A percentile compares a stretch with the other conserved stretches of the same genome.
Evolutionary conservation across 1,140 invertebrate species (phyloP).

Genomic region (Macrobrachium nipponense): DNA sequence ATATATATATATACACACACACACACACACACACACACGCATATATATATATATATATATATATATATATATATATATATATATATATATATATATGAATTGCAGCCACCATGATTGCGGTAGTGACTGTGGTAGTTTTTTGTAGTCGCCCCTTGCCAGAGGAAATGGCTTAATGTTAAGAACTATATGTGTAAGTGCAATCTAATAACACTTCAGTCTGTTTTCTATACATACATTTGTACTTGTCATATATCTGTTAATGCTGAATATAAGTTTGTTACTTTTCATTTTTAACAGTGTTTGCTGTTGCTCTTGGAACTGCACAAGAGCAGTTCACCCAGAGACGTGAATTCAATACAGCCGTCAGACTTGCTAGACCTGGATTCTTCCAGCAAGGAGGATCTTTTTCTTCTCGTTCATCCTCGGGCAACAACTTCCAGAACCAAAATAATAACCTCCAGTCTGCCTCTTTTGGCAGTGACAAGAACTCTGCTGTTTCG

Average conservation of each 20-base stretch:
- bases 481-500: neutral
- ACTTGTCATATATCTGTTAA: no score
- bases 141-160: no score
- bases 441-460: no score
- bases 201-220: neutral
- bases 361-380: constrained; percentile 1
- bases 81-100: neutral
- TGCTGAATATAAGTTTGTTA: no score
- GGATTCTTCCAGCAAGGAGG: constrained; percentile 1
- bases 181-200: neutral
- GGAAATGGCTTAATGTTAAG: no score
- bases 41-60: no score
- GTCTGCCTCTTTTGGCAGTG: no score
- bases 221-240: neutral
- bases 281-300: neutral
- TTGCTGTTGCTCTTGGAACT: neutral
- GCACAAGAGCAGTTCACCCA: neutral
- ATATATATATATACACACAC: neutral
- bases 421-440: neutral
- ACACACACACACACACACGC: no score
- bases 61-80: no score
- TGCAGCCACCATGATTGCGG: no score
- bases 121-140: no score
- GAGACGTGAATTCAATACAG: neutral
- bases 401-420: no score